A percentile compares a stretch with the other conserved stretches of the same genome.
phyloP scores from a whole-genome alignment of 2,888 invertebrate genomes.

The Drosophila longiperda region DNA sequence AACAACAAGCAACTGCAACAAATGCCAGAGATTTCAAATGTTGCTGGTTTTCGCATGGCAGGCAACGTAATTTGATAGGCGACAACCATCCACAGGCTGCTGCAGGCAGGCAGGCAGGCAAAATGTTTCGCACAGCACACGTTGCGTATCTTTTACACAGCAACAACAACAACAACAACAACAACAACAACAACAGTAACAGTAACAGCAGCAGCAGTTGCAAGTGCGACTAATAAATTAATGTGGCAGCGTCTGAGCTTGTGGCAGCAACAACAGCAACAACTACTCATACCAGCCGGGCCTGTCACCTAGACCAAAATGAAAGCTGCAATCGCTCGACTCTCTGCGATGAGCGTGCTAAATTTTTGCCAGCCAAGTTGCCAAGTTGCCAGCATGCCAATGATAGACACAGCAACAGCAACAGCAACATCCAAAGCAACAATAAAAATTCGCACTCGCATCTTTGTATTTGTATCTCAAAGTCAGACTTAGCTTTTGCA shows the following conservation, averaged over 20 bases:
- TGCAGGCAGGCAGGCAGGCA: constrained; percentile 16
- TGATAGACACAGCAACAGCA: constrained; percentile 31
- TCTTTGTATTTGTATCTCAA: constrained; percentile 34
- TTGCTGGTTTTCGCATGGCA: constrained; percentile 50
- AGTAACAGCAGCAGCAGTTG: constrained; percentile 46
- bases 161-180: constrained; percentile 36
- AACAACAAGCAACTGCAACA: constrained; percentile 14
- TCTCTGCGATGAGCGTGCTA: constrained; percentile 65
- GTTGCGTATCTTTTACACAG: constrained; percentile 72
- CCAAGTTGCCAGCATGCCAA: constrained; percentile 33
- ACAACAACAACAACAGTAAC: constrained; percentile 8
- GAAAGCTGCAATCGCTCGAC: constrained; percentile 59
- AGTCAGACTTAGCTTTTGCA: constrained; percentile 52
- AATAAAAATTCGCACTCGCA: constrained; percentile 36
- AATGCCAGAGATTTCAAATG: constrained; percentile 49
- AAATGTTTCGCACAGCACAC: constrained; percentile 46
- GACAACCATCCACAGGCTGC: constrained; percentile 53
- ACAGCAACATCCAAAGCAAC: constrained; percentile 10
- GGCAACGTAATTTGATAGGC: constrained; percentile 74
- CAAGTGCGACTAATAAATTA: constrained; percentile 79
- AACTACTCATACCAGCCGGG: constrained; percentile 58
- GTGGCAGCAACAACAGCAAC: constrained; percentile 48
- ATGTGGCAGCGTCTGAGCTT: constrained; percentile 64
- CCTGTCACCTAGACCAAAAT: constrained; percentile 73
- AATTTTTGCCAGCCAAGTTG: constrained; percentile 65